A percentile compares a stretch with the other conserved stretches of the same genome.
Conservation (phyloP, 2,797 vertebrate genomes). For the Vireo griseus region DNA sequence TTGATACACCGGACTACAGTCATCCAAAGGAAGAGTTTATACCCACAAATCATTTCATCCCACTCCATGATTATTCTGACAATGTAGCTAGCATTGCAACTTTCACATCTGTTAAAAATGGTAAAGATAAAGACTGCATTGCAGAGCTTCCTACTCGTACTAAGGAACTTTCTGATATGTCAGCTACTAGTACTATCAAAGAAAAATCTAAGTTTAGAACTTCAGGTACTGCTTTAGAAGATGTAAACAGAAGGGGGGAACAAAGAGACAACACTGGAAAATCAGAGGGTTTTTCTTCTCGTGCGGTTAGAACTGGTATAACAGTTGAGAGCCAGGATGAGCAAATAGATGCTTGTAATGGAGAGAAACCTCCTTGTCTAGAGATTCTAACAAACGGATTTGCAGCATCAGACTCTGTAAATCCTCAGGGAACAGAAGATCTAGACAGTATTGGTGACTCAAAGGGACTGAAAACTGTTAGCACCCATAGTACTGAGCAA, state of each 20-base stretch:
- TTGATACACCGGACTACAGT: conserved; percentile 69
- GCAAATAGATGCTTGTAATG: conserved; percentile 77
- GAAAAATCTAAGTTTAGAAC: conserved; percentile 70
- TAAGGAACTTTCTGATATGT: conserved; percentile 74
- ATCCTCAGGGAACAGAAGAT: conserved; percentile 80
- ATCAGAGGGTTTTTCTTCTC: conserved; percentile 50
- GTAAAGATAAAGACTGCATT: conserved; percentile 64
- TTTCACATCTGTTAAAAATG: conserved; percentile 73
- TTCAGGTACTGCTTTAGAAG: conserved; percentile 61
- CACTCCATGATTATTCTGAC: conserved; percentile 74
- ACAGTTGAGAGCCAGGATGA: conserved; percentile 57
- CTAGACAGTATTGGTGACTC: conserved; percentile 61
- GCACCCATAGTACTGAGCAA: conserved; percentile 62
- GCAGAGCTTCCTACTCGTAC: conserved; percentile 65
- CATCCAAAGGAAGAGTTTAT: conserved; percentile 79
- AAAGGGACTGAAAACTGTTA: conserved; percentile 69
- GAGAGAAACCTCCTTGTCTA: conserved; percentile 68
- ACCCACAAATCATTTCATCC: conserved; percentile 75
- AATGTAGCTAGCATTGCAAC: conserved; percentile 75
- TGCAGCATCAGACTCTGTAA: conserved; percentile 71
- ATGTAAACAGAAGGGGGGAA: conserved; percentile 62
- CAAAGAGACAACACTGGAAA: conserved; percentile 61
- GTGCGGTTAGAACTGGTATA: conserved; percentile 46
- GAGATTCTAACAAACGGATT: conserved; percentile 85
- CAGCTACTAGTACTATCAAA: conserved; percentile 72